Base-by-base conservation (phyloP, 1,140 invertebrate genomes). In the Drosophila mojavensis region DNA sequence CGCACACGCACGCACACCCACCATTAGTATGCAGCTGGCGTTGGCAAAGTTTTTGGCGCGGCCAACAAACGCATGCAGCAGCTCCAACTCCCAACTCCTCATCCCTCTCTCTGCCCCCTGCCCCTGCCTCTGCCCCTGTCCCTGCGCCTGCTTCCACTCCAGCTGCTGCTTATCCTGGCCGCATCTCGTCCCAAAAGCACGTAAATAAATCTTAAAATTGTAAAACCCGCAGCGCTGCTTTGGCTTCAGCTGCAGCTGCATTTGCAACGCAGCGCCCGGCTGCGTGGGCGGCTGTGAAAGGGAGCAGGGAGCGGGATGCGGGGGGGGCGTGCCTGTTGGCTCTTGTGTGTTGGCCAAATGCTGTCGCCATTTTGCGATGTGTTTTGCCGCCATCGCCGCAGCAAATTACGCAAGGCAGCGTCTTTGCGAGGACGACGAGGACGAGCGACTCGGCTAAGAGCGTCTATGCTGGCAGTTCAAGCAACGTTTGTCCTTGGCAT, bases 141-240 rank as follows among this genome's bases (percentile, higher is more conserved):
- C 3, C 24, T n/a, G 20, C 53, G 17, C 5, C 13, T 2, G 10
- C 13, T 50, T 20, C 11, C 5, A 36, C 54, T 36, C 43, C 54
- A 20, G 5, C 54, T 45, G 58, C 67, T 77, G 45, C 67, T 77
- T 76, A 71, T 73, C 69, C 69, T 54, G 43, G 69, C 73, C 68
- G 62, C 67, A 71, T 69, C 65, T 77, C 69, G 75, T 73, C 75
- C 75, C 69, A 66, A 71, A 81, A 84, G 84, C 84, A 89, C 84
- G 84, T 84, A 89, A 89, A 89, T 89, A 89, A 89, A 89, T 89
- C 84, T 89, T 89, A 89, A 89, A 89, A 89, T 89, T 89, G 84
- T 86, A 83, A 88, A 89, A 89, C 81, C 83, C 83, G 84, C 84
- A 80, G 83, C 78, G 79, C 78, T 60, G 66, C 60, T 45, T 28